phyloP scores from a whole-genome alignment of 1,140 invertebrate genomes.

The Zaprionus inermis region DNA sequence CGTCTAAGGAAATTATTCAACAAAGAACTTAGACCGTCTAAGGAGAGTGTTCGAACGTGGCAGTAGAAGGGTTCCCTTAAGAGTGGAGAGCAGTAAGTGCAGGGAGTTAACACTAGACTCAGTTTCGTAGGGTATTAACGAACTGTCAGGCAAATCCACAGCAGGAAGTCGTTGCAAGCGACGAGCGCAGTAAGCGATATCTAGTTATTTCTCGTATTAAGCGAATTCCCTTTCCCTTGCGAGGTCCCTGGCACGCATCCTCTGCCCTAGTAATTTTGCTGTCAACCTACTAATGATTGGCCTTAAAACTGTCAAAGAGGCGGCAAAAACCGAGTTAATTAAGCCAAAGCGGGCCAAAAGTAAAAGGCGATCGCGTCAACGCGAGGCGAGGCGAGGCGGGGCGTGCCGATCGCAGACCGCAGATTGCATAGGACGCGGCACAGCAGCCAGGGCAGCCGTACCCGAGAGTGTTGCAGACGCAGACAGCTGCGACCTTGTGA shows the following conservation, averaged over 20 bases:
- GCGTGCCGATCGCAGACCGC: background rate
- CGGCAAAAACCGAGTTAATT: slow-evolving; percentile 57
- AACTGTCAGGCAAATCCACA: background rate
- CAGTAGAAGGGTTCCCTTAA: too few relatives aligned
- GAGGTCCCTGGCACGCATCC: background rate
- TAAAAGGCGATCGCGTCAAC: slow-evolving; percentile 48
- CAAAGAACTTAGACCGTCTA: too few relatives aligned
- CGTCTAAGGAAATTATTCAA: too few relatives aligned
- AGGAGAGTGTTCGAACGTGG: too few relatives aligned
- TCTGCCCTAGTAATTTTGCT: background rate
- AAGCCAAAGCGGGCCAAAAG: slow-evolving; percentile 55
- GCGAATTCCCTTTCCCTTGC: background rate
- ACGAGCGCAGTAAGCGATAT: background rate
- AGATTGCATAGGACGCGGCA: slow-evolving; percentile 4
- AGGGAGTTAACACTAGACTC: too few relatives aligned
- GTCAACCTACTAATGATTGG: slow-evolving; percentile 13
- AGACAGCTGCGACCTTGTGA: slow-evolving; percentile 61
- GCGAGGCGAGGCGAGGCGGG: background rate
- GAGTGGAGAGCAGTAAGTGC: too few relatives aligned
- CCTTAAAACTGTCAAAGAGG: slow-evolving; percentile 26
- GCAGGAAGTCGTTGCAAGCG: background rate
- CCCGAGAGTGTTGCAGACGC: too few relatives aligned
- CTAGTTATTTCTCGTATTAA: too few relatives aligned
- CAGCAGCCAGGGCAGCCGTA: background rate
- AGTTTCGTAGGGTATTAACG: background rate